Evolutionary conservation across 1,140 invertebrate genomes (phyloP), one percentile per base, ranked within the genome.

Genomic region (Sycophila sp.): DNA sequence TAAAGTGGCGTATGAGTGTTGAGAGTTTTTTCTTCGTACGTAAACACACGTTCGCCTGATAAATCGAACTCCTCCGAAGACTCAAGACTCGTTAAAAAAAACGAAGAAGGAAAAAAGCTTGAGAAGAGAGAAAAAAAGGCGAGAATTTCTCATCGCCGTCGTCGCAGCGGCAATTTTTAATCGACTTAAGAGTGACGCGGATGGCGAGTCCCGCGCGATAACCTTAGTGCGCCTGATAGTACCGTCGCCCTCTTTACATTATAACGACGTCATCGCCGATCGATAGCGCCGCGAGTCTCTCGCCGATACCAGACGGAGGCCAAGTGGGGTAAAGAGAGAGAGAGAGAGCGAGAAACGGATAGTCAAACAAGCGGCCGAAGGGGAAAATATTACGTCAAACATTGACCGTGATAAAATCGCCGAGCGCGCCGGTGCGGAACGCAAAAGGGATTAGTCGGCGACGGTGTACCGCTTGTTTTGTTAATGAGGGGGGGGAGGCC

Each of bases 221-320:
- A 64, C 68, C 68, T 58, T 58, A 70, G 63, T 70, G 68, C 58
- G 58, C 47, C 42, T 40, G 56, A 60, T 69, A 69, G 65, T 30
- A 42, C 55, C 45, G 49, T 22, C 55, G 59, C 32, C 42, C 60
- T 64, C 59, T 70, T 70, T 70, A 49, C 68, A 70, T 64, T 70
- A 56, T 58, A 64, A 64, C 68, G 59, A 56, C 59, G 68, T 38
- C 59, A 70, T 36, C 28, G 66, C 15, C 66, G 51, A 70, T 70
- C 68, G 68, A 70, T 70, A 70, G 64, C 63, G 64, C 58, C 67
- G n/a, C n/a, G n/a, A n/a, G n/a, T n/a, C n/a, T 62, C 67, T 69
- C 58, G 58, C 32, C 15, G 49, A 53, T 15, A 24, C n/a, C 19
- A 59, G 36, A 26, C n/a, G 15, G 24, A 30, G 49, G 22, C n/a